Conservation (phyloP, 2,797 vertebrate species). For the Tamandua tetradactyla region DNA sequence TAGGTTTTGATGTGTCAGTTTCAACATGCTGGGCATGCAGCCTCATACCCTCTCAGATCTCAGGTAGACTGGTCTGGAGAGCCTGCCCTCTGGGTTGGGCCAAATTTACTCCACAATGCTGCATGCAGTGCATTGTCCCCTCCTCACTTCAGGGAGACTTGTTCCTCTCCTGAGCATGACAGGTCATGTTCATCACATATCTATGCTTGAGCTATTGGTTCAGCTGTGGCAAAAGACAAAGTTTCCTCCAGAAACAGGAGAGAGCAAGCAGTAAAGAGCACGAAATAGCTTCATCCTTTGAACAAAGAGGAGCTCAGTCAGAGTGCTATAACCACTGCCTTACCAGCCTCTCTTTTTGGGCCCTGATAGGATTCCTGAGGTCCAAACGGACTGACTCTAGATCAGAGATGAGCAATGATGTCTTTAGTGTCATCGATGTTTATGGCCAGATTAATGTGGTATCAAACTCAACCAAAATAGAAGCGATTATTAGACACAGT, state of each 20-base stretch:
- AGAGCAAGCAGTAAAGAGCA: background rate
- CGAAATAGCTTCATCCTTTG: too few relatives aligned
- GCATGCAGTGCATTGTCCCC: background rate
- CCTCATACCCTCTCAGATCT: too few relatives aligned
- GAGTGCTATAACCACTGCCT: background rate
- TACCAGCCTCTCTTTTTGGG: background rate
- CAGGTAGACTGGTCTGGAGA: slow-evolving; percentile 72
- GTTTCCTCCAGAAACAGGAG: background rate
- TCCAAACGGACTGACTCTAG: slow-evolving; percentile 71
- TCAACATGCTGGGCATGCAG: slow-evolving; percentile 73
- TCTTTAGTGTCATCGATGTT: too few relatives aligned
- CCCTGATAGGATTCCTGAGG: slow-evolving; percentile 18
- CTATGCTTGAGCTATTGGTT: background rate
- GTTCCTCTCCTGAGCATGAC: background rate
- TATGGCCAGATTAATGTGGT: too few relatives aligned
- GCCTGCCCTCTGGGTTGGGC: too few relatives aligned
- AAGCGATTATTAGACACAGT: too few relatives aligned
- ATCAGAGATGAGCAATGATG: too few relatives aligned
- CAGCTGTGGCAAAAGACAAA: slow-evolving; percentile 53
- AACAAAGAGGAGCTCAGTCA: accelerated
- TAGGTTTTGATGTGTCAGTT: slow-evolving; percentile 72
- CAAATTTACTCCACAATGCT: slow-evolving; percentile 1
- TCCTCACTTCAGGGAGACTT: background rate
- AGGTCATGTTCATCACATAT: background rate
- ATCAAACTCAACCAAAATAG: too few relatives aligned